phyloP scores from a whole-genome alignment of 2,888 invertebrate genomes.

The Brachypalpus laphriformis region DNA sequence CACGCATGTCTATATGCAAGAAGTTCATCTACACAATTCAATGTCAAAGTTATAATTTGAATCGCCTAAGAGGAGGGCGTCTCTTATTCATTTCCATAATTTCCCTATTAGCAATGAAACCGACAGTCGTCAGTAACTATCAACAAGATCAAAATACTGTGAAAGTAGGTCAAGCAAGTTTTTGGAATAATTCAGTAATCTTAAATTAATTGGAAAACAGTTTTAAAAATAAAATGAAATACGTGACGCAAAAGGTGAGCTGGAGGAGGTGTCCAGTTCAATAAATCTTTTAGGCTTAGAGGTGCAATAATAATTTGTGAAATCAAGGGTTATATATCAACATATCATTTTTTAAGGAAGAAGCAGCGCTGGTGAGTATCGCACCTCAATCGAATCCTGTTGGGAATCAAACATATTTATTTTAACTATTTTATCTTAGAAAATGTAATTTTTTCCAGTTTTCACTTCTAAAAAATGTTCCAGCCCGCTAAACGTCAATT shows the following conservation, averaged over 20 bases:
- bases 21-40: constrained; percentile 7
- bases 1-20: background rate
- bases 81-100: constrained; percentile 28
- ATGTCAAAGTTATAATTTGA: constrained; percentile 16
- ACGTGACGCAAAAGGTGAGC: background rate
- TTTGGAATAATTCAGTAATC: constrained; percentile 2
- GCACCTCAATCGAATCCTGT: too few species aligned
- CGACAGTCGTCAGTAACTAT: background rate
- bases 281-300: background rate
- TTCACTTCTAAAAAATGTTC: too few species aligned
- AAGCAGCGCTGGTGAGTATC: too few species aligned
- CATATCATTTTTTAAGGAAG: too few species aligned
- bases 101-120: constrained; percentile 16
- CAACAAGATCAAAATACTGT: constrained; percentile 6
- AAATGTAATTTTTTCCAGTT: too few species aligned
- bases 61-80: constrained; percentile 1
- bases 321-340: too few species aligned
- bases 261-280: background rate
- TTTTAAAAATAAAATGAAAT: background rate
- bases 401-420: too few species aligned
- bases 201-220: background rate
- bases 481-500: too few species aligned
- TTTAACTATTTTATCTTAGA: too few species aligned
- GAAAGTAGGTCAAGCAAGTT: constrained; percentile 41
- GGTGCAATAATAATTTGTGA: background rate